Evolutionary conservation across 2,888 invertebrate genomes (phyloP), one percentile per base, ranked within the genome.

Genomic region (Charanyca ferruginea): DNA sequence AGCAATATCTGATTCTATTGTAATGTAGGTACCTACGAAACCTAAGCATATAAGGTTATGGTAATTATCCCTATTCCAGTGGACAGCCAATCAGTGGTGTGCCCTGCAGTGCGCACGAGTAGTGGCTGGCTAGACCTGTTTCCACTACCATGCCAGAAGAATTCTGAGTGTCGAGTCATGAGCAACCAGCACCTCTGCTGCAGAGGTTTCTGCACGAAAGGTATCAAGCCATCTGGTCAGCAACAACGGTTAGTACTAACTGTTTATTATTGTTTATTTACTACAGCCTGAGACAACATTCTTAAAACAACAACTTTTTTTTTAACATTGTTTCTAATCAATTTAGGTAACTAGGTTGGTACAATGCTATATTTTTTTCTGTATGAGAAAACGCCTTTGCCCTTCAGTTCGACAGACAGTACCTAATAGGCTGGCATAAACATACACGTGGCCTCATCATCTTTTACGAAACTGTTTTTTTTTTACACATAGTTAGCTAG

Each of bases 101-200:
- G 95, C 62, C 95, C 95, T 0, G 91, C 93, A 9, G 95, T 95
- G 41, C 93, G 95, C 48, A 95, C 95, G 13, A 94, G 89, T 58
- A 95, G 95, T 81, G 95, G 95, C 45, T 95, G 95, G 95, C 84
- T 95, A 69, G 95, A 95, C 71, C 86, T 96, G 64, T 96, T 96
- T 79, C 96, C 96, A n/a, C 87, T 96, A 62, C 96, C 96, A 0
- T 97, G 97, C 87, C 91, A 88, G 66, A 93, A 93, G 73, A 90
- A 94, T 80, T 89, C 91, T 8, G 96, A 97, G 80, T 97, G 97
- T 83, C 84, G 87, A 53, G 91, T 96, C 32, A 96, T 96, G 90
- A 96, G 96, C 55, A 88, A 92, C 49, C 91, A 92, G 73, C 94
- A 96, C 73, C 91, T 96, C 11, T 97, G 97, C 88, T 97, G 97